These are phyloP conservation scores for Ceraclea dissimilis DNA, from an alignment of 2,888 invertebrate species.

Conservation along the genomic window DNA sequence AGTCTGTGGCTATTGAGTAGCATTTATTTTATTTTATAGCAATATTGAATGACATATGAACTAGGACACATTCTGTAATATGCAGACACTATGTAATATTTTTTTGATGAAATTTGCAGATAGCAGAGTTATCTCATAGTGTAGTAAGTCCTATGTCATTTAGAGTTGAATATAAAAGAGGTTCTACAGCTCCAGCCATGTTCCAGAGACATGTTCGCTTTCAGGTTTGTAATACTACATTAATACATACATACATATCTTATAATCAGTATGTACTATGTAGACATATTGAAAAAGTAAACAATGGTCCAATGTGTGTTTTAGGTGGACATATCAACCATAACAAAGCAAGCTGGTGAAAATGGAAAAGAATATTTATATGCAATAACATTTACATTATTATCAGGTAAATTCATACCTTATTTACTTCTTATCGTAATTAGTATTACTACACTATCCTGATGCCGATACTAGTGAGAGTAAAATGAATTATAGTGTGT, in stretches of 20 bases:
- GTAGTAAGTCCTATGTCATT: conserved; percentile 98
- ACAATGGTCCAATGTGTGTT: background rate
- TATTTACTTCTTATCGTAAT: background rate
- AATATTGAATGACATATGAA: too few relatives aligned
- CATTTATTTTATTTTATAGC: too few relatives aligned
- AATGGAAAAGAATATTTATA: conserved; percentile 69
- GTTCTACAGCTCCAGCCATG: conserved; percentile 90
- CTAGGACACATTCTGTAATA: too few relatives aligned
- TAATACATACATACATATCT: too few relatives aligned
- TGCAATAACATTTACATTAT: conserved; percentile 88
- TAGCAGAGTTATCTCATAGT: conserved; percentile 93
- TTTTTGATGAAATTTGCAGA: conserved; percentile 46
- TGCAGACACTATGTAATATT: too few relatives aligned
- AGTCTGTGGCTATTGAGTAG: too few relatives aligned
- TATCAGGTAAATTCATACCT: conserved; percentile 63
- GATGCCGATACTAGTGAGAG: too few relatives aligned
- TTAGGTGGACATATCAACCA: conserved; percentile 73
- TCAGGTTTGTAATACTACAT: conserved; percentile 50
- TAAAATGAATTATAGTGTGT: too few relatives aligned
- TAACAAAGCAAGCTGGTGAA: conserved; percentile 71
- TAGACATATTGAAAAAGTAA: background rate
- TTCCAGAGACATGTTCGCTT: conserved; percentile 94
- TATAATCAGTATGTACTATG: too few relatives aligned
- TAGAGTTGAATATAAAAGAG: conserved; percentile 94
- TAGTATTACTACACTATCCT: too few relatives aligned